These are phyloP conservation scores for Meandrusa payeni DNA, from an alignment of 2,888 invertebrate genomes.

Conservation along the genomic window DNA sequence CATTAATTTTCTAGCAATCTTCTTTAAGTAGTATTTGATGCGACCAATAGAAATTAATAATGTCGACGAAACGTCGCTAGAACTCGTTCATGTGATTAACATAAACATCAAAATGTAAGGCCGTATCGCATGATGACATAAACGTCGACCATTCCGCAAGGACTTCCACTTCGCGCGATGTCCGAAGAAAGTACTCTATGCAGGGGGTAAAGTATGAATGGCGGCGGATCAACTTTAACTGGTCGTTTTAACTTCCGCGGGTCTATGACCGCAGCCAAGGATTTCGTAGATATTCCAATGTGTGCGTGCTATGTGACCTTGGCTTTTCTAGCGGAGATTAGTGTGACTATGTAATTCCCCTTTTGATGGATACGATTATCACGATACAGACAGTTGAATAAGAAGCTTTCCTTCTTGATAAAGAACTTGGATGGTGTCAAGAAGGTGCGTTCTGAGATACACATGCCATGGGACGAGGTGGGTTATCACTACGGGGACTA, in stretches of 20 bases:
- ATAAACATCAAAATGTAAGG: constrained; percentile 62
- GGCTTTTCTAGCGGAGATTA: constrained; percentile 58
- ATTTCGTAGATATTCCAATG: constrained; percentile 57
- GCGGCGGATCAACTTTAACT: constrained; percentile 46
- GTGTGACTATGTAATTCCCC: constrained; percentile 40
- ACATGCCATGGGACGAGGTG: no score
- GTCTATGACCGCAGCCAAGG: constrained; percentile 69
- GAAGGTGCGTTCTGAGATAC: no score
- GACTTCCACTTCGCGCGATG: constrained; percentile 26
- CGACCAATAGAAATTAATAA: constrained; percentile 23
- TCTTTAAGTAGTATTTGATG: no score
- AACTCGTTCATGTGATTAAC: constrained; percentile 55
- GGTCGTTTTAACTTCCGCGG: constrained; percentile 64
- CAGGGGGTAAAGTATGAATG: constrained; percentile 43
- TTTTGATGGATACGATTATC: constrained; percentile 20
- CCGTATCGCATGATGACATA: constrained; percentile 63
- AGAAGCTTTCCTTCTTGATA: no score
- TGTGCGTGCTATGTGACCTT: constrained; percentile 64
- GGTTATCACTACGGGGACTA: no score
- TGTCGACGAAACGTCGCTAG: constrained; percentile 33
- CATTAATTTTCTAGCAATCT: no score
- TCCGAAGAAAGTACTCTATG: constrained; percentile 23
- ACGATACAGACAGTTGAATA: no score
- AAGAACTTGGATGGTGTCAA: no score
- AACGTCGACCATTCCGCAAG: constrained; percentile 40